These are phyloP conservation scores for Osedax fenrisi DNA, from an alignment of 2,888 invertebrate genomes.

Conservation along the genomic window DNA sequence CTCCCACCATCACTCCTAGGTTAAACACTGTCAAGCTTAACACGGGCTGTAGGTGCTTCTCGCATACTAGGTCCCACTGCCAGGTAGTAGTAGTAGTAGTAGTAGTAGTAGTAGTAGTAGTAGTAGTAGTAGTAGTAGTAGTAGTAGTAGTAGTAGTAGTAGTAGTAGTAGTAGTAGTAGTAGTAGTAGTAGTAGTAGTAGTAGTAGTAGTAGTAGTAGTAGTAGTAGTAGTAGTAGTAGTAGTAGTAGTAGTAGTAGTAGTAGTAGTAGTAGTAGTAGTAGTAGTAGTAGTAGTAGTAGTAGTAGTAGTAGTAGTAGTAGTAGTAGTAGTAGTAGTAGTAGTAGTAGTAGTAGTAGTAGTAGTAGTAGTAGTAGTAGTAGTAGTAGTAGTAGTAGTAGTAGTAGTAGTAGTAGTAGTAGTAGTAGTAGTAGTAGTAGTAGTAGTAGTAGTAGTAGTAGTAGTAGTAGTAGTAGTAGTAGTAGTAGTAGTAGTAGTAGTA, in stretches of 20 bases:
- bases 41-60: constrained; percentile 34
- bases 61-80: constrained; percentile 37
- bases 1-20: constrained; percentile 37
- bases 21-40: constrained; percentile 35
- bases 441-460: too few relatives aligned
- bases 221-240: neutral
- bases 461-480: too few relatives aligned
- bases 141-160: neutral
- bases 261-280: neutral
- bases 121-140: neutral
- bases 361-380: too few relatives aligned
- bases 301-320: neutral
- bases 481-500: too few relatives aligned
- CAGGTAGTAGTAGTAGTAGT: neutral
- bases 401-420: too few relatives aligned
- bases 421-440: too few relatives aligned
- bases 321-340: neutral
- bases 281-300: neutral
- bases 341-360: too few relatives aligned
- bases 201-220: neutral
- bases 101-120: neutral
- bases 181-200: accelerated
- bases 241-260: neutral
- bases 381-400: too few relatives aligned
- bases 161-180: neutral